Conservation (phyloP, 2,797 vertebrate species). For the Neopelma chrysocephalum region DNA sequence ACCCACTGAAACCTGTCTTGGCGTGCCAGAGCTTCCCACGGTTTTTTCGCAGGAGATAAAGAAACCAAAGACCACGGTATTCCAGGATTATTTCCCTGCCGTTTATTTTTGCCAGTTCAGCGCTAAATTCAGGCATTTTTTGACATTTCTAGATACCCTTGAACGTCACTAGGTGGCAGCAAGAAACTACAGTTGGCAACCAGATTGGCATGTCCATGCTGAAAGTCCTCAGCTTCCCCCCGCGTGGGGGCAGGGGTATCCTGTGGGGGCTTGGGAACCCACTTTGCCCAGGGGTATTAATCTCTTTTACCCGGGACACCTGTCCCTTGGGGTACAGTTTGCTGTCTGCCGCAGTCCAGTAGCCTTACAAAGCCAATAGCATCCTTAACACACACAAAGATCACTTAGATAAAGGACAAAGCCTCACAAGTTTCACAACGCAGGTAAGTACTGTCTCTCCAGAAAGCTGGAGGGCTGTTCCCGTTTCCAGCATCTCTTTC, state of each 20-base stretch:
- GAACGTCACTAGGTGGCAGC: conserved; percentile 65
- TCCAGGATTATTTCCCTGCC: not conserved
- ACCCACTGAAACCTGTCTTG: not conserved
- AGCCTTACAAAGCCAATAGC: not conserved
- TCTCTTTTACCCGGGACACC: not conserved
- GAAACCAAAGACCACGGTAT: not conserved
- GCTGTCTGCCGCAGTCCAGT: rapidly evolving
- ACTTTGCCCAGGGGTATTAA: rapidly evolving
- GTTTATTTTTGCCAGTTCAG: rapidly evolving
- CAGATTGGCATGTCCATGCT: rapidly evolving
- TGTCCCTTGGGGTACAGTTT: not conserved
- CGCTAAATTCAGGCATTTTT: not conserved
- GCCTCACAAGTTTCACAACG: rapidly evolving
- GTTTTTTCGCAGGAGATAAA: not conserved
- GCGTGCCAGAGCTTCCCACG: not conserved
- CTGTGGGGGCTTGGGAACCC: too few species aligned
- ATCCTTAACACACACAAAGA: rapidly evolving
- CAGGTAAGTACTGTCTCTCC: not conserved
- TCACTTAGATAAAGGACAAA: not conserved
- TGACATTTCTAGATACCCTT: not conserved
- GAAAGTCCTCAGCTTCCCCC: rapidly evolving
- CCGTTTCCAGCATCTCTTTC: not conserved
- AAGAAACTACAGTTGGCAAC: not conserved
- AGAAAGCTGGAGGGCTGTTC: not conserved
- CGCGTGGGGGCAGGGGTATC: rapidly evolving